A percentile compares a stretch with the other conserved stretches of the same genome.
Evolutionary conservation across 2,888 invertebrate species (phyloP).

Genomic region (Diadegma fenestrale): DNA sequence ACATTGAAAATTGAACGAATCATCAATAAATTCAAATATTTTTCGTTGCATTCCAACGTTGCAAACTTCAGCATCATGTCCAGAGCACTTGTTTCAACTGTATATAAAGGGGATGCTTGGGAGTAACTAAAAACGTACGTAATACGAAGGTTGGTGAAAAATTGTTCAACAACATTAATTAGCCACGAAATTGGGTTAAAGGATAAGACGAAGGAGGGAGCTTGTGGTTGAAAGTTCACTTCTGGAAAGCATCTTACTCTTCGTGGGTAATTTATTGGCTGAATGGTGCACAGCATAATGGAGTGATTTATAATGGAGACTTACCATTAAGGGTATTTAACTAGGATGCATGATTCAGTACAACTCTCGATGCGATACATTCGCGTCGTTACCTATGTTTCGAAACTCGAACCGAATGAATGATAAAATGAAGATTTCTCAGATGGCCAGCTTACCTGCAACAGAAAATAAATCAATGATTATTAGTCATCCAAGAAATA

Average conservation of each 20-base stretch:
- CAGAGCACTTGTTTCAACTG: not conserved
- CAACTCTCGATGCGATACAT: not conserved
- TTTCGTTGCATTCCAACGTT: too few relatives aligned
- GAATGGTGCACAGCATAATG: constrained; percentile 65
- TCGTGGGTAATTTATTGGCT: constrained; percentile 55
- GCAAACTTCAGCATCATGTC: too few relatives aligned
- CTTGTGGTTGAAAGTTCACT: constrained; percentile 67
- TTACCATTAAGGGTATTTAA: constrained; percentile 37
- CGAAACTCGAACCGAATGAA: constrained; percentile 13
- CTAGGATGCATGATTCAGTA: constrained; percentile 26
- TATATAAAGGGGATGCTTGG: not conserved
- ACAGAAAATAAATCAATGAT: constrained; percentile 72
- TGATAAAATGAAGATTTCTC: not conserved
- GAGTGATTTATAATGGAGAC: constrained; percentile 54
- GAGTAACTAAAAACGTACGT: not conserved
- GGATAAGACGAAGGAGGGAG: constrained; percentile 67
- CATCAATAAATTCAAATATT: too few relatives aligned
- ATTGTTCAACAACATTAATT: constrained; percentile 73
- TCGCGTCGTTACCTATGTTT: constrained; percentile 26
- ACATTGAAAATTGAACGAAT: too few relatives aligned
- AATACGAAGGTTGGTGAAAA: constrained; percentile 4
- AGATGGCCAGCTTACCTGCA: constrained; percentile 76
- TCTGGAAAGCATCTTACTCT: constrained; percentile 70
- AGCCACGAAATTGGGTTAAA: constrained; percentile 69
- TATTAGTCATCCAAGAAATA: constrained; percentile 26